phyloP scores from a whole-genome alignment of 2,797 vertebrate species.

The Channa striata region DNA sequence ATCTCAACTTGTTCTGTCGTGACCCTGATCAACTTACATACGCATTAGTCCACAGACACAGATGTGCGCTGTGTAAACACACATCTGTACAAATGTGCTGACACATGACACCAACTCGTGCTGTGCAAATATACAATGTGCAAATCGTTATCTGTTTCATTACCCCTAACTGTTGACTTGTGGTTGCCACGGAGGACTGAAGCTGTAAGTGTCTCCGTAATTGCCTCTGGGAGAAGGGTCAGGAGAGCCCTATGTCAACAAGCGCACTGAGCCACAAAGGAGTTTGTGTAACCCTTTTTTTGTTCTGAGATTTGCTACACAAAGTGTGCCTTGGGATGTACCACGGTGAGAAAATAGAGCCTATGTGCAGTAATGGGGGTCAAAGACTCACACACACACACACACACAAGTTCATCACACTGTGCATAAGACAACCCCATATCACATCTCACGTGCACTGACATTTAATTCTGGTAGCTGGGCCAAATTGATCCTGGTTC shows the following conservation, averaged over 20 bases:
- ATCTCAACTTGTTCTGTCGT: neutral
- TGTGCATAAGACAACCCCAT: constrained; percentile 40
- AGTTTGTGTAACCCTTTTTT: constrained; percentile 59
- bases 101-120: neutral
- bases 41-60: constrained; percentile 14
- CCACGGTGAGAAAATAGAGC: constrained; percentile 50
- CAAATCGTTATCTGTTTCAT: constrained; percentile 27
- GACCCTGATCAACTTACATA: constrained; percentile 38
- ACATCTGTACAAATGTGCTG: constrained; percentile 19
- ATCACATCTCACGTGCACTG: constrained; percentile 47
- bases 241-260: constrained; percentile 61
- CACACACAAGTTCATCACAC: constrained; percentile 16
- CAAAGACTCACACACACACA: constrained; percentile 45
- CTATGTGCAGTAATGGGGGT: constrained; percentile 56
- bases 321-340: constrained; percentile 51
- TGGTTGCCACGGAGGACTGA: constrained; percentile 26
- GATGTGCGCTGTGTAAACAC: constrained; percentile 18
- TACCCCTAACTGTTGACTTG: neutral
- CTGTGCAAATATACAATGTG: constrained; percentile 17
- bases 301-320: constrained; percentile 49
- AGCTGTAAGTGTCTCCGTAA: constrained; percentile 53
- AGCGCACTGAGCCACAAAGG: constrained; percentile 62
- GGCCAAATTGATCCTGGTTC: constrained; percentile 65
- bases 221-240: constrained; percentile 57
- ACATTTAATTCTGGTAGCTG: constrained; percentile 62